Conservation (phyloP, 2,797 vertebrate genomes). For the Bovichtus diacanthus region DNA sequence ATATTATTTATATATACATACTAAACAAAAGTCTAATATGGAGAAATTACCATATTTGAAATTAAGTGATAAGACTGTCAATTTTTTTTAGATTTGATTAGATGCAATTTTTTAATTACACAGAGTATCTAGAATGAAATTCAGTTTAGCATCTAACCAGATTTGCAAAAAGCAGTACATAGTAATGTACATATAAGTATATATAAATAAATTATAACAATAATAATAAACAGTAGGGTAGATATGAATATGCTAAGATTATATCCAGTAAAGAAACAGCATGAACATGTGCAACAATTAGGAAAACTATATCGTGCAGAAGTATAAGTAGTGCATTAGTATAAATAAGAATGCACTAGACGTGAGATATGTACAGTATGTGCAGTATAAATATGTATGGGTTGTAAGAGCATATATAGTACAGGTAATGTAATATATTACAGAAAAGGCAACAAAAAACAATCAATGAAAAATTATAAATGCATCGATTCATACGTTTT, state of each 20-base stretch:
- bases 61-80: not conserved
- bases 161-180: not conserved
- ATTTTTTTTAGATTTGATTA: not conserved
- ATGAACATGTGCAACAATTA: not conserved
- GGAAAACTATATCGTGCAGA: not conserved
- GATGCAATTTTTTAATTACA: slow-evolving; percentile 3
- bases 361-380: not conserved
- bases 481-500: not conserved
- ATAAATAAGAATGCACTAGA: not conserved
- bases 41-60: not conserved
- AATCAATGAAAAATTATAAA: not conserved
- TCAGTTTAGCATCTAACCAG: not conserved
- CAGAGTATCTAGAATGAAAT: not conserved
- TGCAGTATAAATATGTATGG: not conserved
- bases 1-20: not conserved
- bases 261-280: no score
- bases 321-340: not conserved
- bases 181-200: not conserved
- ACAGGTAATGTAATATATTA: not conserved
- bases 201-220: no score
- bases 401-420: not conserved
- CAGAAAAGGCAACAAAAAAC: not conserved
- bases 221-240: not conserved
- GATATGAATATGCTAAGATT: not conserved
- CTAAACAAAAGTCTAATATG: not conserved